Evolutionary conservation across 2,888 invertebrate species (phyloP).

Genomic region (Mesorhabditis spiculigera): DNA sequence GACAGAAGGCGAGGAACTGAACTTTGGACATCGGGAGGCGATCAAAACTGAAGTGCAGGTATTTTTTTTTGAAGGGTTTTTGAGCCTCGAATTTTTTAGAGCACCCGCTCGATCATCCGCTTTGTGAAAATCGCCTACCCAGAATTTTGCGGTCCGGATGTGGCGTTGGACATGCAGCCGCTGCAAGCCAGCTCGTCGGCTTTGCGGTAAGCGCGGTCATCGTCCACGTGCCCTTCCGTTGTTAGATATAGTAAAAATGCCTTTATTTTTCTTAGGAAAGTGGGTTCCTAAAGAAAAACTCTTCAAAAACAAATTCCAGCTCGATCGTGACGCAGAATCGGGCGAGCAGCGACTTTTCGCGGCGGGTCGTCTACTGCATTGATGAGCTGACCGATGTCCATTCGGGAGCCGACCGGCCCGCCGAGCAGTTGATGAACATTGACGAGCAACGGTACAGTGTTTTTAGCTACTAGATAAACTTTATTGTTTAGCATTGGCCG

Average conservation of each 20-base stretch:
- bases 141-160: slow-evolving; percentile 31
- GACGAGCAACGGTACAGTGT: neutral
- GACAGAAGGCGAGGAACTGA: neutral
- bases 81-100: slow-evolving; percentile 12
- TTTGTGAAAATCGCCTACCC: slow-evolving; percentile 49
- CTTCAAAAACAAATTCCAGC: too few species aligned
- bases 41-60: neutral
- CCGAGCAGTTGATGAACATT: neutral
- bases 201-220: neutral
- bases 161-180: slow-evolving; percentile 21
- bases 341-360: neutral
- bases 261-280: too few species aligned
- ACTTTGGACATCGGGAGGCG: neutral
- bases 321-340: neutral
- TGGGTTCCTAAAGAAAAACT: too few species aligned
- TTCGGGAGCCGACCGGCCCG: neutral
- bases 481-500: neutral
- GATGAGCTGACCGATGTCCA: neutral
- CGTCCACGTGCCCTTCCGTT: neutral
- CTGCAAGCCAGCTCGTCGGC: slow-evolving; percentile 10
- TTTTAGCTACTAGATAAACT: too few species aligned
- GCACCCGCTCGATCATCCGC: slow-evolving; percentile 32
- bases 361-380: neutral
- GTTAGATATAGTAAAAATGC: neutral
- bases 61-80: neutral